Evolutionary conservation across 1,140 invertebrate species (phyloP).

Genomic region (Akabosia matsudoensis): DNA sequence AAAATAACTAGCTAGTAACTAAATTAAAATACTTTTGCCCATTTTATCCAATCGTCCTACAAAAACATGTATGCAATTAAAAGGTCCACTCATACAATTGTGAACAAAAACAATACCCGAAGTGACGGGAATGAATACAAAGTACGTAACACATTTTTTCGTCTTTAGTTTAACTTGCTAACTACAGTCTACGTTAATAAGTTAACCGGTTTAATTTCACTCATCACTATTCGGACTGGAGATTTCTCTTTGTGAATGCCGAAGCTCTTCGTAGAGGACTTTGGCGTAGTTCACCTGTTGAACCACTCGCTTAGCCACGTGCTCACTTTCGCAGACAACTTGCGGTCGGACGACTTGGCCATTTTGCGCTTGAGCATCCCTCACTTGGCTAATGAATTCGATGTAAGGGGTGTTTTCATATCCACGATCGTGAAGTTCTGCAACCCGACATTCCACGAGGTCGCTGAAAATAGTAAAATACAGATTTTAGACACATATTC

Average conservation of each 20-base stretch:
- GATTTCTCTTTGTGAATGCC: conserved; percentile 54
- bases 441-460: conserved; percentile 53
- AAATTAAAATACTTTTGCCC: too few species aligned
- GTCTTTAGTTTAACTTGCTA: too few species aligned
- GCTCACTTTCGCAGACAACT: conserved; percentile 75
- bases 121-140: too few species aligned
- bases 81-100: too few species aligned
- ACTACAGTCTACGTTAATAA: too few species aligned
- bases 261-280: conserved; percentile 75
- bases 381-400: conserved; percentile 52
- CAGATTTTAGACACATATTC: conserved; percentile 58
- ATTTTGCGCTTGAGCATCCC: conserved; percentile 37
- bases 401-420: conserved; percentile 51
- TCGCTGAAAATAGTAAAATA: conserved; percentile 48
- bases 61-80: too few species aligned
- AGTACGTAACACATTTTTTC: not conserved
- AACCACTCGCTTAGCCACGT: conserved; percentile 72
- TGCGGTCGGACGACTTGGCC: conserved; percentile 60
- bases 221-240: not conserved
- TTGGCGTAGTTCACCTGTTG: conserved; percentile 82
- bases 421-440: conserved; percentile 52
- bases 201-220: too few species aligned
- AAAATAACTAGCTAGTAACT: too few species aligned
- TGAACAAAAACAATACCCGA: too few species aligned
- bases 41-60: too few species aligned